phyloP scores from a whole-genome alignment of 2,113 vertebrate genomes.

The Notothenia coriiceps region DNA sequence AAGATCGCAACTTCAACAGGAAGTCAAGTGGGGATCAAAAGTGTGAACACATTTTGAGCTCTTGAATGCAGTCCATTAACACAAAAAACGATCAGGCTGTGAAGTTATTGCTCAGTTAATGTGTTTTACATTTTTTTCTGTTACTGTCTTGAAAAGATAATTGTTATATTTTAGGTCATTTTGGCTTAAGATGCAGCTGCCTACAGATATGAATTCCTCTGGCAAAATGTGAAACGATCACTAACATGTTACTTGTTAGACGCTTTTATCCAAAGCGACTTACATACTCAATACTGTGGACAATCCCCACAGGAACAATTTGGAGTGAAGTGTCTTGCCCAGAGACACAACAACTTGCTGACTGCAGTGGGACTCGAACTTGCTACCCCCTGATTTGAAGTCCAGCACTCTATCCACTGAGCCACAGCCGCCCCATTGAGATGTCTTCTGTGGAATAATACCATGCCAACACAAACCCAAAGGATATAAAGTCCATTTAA shows the following conservation, averaged over 20 bases:
- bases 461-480: constrained; percentile 21
- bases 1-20: constrained; percentile 46
- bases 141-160: constrained; percentile 2
- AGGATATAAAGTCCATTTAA: constrained; percentile 3
- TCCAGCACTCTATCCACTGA: too few species aligned
- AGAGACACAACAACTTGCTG: too few species aligned
- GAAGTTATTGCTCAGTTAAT: constrained; percentile 69
- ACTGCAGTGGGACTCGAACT: too few species aligned
- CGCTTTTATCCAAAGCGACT: too few species aligned
- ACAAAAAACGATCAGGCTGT: constrained; percentile 2
- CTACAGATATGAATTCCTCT: constrained; percentile 32
- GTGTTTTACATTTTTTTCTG: constrained; percentile 19
- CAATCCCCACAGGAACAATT: too few species aligned
- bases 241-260: too few species aligned
- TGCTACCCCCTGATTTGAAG: too few species aligned
- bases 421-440: not conserved
- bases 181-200: constrained; percentile 65
- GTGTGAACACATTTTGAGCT: constrained; percentile 31
- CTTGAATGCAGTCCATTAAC: constrained; percentile 37
- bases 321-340: too few species aligned
- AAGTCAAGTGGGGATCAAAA: constrained; percentile 21
- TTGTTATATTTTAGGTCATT: constrained; percentile 29
- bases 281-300: too few species aligned
- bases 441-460: constrained; percentile 29
- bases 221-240: constrained; percentile 19